Base-by-base conservation (phyloP, 2,113 vertebrate genomes). In the Neogobius melanostomus region DNA sequence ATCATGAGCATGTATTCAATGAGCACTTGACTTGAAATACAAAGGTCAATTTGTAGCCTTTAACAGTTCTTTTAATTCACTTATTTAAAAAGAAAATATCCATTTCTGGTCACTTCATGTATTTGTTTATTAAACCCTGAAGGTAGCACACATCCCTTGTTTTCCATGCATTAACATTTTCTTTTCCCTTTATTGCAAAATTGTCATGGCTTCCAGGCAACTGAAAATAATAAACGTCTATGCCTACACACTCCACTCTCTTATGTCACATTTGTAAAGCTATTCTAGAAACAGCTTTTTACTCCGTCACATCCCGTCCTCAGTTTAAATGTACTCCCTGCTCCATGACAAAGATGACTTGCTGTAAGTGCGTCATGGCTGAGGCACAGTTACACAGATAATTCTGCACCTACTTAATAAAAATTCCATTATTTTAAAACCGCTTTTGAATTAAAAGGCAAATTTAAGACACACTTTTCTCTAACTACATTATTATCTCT, bases 151-250 rank as follows among this genome's bases (percentile, higher is more conserved):
- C 59, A 4, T 12, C 52, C 49, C 51, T 36, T 42, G 69, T 69
- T 56, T 14, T 54, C 14, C 8, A 47, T 49, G 36, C 45, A 64
- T 71, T 70, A 64, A 82, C 70, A 49, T 67, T 6, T 17, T 76
- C 57, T 81, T 62, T 72, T 78, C 47, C 45, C 11, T 69, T 87
- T 74, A 84, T 77, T 83, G 81, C 77, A 68, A 75, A 49, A 74
- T 17, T 53, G 75, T 60, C 53, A 77, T 79, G 62, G 84, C 79
- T 83, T 82, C 64, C 66, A 77, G 80, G 72, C 72, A 78, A 68
- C 10, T 82, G 59, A 73, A 76, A 87, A 90, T 90, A 88, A 89
- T 91, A 88, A 89, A 91, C 51, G 82, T 64, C 61, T 51, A 59
- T 54, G 77, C 76, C 69, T 69, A 46, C 68, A 48, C 51, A 42